Evolutionary conservation across 2,113 vertebrate species (phyloP), one percentile per base, ranked within the genome.

Genomic region (Macquaria australasica): DNA sequence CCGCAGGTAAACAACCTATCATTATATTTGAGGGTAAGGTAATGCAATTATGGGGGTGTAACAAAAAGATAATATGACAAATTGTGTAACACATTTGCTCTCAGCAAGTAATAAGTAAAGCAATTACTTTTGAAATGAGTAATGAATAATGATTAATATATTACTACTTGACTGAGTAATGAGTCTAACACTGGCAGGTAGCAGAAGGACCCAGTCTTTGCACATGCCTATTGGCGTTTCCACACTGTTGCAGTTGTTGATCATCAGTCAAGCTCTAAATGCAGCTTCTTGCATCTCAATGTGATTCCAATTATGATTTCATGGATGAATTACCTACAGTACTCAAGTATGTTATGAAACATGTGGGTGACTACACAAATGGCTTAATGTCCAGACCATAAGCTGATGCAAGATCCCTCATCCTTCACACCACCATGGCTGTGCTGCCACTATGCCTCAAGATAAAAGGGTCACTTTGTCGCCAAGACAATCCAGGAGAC

Each of bases 291-390:
- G 62, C 63, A 85, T 56, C 89, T 81, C 59, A 72, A 51, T 81
- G 71, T 83, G 66, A 84, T 86, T 88, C 84, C 81, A 83, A 83
- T 88, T 76, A 82, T 73, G 73, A 77, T 83, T 86, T 78, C 68
- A 88, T 78, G 68, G 70, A 72, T 82, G 60, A 73, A 82, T 79
- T 86, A 80, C 66, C 64, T 69, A 84, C 55, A 79, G 73, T 64
- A 14, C 73, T 71, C 50, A 43, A 78, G 43, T 81, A 63, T 82
- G 63, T 62, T 74, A 74, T 74, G 73, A 75, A 81, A 73, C 59
- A 83, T 72, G 51, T 56, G 48, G 76, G 43, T 58, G 64, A 82
- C 28, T 87, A 25, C 50, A 55, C 55, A 50, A 87, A 53, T 75
- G 69, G 68, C 73, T 81, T 75, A 37, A 85, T 86, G 80, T 68